Conservation (phyloP, 2,888 invertebrate genomes). For the Cinara cedri region DNA sequence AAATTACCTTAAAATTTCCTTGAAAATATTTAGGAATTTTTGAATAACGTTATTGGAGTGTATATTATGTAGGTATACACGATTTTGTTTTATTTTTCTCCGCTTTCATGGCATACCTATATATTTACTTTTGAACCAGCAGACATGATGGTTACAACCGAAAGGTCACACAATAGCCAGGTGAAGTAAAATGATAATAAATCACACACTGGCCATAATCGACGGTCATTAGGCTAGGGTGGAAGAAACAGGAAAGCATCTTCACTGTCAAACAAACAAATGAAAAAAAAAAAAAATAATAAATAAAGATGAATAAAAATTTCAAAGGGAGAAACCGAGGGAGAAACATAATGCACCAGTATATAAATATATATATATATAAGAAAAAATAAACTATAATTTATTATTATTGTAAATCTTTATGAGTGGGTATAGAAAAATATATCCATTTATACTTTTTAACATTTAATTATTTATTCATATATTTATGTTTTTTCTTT, state of each 20-base stretch:
- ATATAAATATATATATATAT: not conserved
- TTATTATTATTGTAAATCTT: constrained; percentile 44
- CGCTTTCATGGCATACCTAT: not conserved
- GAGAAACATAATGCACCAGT: constrained; percentile 14
- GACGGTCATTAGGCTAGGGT: constrained; percentile 42
- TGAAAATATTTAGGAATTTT: too few species aligned
- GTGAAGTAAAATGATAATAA: constrained; percentile 33
- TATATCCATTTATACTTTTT: not conserved
- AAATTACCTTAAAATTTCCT: too few species aligned
- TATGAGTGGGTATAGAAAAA: not conserved
- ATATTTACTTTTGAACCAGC: constrained; percentile 5
- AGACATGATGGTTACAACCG: not conserved
- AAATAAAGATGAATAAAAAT: constrained; percentile 4
- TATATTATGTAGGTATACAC: too few species aligned
- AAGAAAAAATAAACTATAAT: constrained; percentile 7
- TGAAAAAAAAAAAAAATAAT: not conserved
- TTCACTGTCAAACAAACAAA: constrained; percentile 10
- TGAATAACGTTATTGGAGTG: too few species aligned
- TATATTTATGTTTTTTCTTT: not conserved
- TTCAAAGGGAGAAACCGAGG: constrained; percentile 23
- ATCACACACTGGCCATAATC: constrained; percentile 26
- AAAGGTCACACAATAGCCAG: constrained; percentile 32
- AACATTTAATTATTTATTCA: constrained; percentile 20
- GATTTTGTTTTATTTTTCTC: not conserved
- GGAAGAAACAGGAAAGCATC: constrained; percentile 37